Percentiles rank a stretch among this genome's conserved stretches.
Conservation (phyloP, 1,140 invertebrate genomes). For the Tetranychus cinnabarinus region DNA sequence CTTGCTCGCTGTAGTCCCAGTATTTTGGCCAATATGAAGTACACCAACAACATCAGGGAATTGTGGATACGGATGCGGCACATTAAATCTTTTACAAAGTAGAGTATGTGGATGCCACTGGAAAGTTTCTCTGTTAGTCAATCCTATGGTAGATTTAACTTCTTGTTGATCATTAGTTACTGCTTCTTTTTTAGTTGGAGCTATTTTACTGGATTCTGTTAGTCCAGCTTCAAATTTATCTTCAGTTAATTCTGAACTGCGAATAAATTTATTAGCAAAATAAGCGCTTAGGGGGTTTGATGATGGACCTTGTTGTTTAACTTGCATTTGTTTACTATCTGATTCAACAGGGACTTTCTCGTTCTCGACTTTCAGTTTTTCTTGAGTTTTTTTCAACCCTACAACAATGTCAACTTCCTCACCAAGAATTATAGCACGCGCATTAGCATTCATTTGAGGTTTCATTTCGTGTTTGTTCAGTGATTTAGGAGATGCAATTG, state of each 20-base stretch:
- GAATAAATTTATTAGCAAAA: slow-evolving; percentile 7
- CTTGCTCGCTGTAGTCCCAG: too few species aligned
- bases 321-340: neutral
- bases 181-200: too few species aligned
- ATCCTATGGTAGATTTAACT: neutral
- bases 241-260: neutral
- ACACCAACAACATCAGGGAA: slow-evolving; percentile 6
- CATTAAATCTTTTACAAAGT: slow-evolving; percentile 79
- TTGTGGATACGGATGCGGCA: slow-evolving; percentile 52
- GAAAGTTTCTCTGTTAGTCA: slow-evolving; percentile 13
- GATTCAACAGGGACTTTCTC: neutral
- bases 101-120: slow-evolving; percentile 65
- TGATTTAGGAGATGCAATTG: too few species aligned
- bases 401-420: slow-evolving; percentile 1
- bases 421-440: slow-evolving; percentile 5
- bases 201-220: neutral
- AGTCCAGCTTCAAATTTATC: slow-evolving; percentile 4
- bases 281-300: slow-evolving; percentile 6
- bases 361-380: neutral
- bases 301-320: neutral
- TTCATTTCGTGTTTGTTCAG: too few species aligned
- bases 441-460: slow-evolving; percentile 6
- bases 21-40: neutral
- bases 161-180: neutral
- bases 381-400: neutral